Conservation (phyloP, 2,888 invertebrate genomes). For the Uloborus plumipes region DNA sequence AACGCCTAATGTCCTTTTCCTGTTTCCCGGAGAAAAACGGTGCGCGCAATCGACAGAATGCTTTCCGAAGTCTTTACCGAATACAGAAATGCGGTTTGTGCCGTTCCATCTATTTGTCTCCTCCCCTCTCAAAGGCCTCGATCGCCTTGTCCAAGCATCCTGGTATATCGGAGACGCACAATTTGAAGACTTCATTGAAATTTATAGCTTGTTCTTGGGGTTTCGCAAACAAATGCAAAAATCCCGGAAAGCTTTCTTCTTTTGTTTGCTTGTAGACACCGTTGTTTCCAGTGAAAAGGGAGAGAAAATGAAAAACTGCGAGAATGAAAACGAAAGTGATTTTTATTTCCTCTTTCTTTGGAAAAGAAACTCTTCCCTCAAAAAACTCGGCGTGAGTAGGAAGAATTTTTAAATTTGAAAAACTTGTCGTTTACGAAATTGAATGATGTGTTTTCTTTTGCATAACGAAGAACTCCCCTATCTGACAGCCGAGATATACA, state of each 20-base stretch:
- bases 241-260: not conserved
- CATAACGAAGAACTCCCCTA: conserved; percentile 42
- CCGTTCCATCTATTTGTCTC: conserved; percentile 11
- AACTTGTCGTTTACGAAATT: conserved; percentile 47
- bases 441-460: conserved; percentile 58
- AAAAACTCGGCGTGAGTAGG: conserved; percentile 6
- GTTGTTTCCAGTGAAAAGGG: not conserved
- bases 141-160: conserved; percentile 7
- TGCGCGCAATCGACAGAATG: conserved; percentile 46
- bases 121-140: not conserved
- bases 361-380: not conserved
- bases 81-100: conserved; percentile 59
- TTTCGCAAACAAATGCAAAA: conserved; percentile 48
- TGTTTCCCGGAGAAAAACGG: conserved; percentile 56
- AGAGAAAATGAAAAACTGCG: conserved; percentile 18
- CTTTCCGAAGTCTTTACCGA: conserved; percentile 50
- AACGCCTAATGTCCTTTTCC: conserved; percentile 61
- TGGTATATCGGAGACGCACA: conserved; percentile 22
- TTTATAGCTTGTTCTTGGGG: conserved; percentile 57
- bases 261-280: too few species aligned
- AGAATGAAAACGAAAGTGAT: not conserved
- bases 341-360: not conserved
- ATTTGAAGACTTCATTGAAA: conserved; percentile 53
- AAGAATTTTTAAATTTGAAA: conserved; percentile 39
- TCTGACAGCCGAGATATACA: too few species aligned